Evolutionary conservation across 2,797 vertebrate genomes (phyloP).

Genomic region (Simalia tracyae): DNA sequence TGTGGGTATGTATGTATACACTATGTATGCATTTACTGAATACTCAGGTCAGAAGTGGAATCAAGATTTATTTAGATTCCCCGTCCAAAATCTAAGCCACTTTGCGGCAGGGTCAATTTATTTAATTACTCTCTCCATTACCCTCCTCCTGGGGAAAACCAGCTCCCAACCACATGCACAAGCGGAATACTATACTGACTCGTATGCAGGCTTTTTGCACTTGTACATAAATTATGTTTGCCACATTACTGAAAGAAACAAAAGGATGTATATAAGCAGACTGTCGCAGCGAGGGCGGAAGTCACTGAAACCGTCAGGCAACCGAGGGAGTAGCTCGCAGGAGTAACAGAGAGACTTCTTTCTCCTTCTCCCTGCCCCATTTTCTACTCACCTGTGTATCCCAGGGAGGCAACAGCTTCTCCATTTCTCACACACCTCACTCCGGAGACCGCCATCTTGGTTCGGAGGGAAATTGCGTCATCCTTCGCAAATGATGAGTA

Average conservation of each 20-base stretch:
- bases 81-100: background rate
- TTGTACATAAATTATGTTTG: background rate
- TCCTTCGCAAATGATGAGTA: accelerated
- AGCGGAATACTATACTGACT: background rate
- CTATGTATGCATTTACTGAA: background rate
- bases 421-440: slow-evolving; percentile 56
- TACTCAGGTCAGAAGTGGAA: background rate
- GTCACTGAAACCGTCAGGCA: background rate
- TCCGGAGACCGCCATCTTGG: slow-evolving; percentile 80
- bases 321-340: background rate
- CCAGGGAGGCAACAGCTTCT: slow-evolving; percentile 45
- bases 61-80: background rate
- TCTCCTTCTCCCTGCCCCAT: background rate
- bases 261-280: background rate
- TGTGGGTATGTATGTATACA: background rate
- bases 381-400: slow-evolving; percentile 75
- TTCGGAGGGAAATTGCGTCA: background rate
- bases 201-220: background rate
- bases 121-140: background rate
- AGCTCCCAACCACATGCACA: background rate
- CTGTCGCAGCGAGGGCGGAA: background rate
- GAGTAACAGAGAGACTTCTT: background rate
- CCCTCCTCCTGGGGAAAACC: background rate
- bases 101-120: background rate
- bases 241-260: background rate